Base-by-base conservation (phyloP, 2,797 vertebrate genomes). In the Scarus forsteni region DNA sequence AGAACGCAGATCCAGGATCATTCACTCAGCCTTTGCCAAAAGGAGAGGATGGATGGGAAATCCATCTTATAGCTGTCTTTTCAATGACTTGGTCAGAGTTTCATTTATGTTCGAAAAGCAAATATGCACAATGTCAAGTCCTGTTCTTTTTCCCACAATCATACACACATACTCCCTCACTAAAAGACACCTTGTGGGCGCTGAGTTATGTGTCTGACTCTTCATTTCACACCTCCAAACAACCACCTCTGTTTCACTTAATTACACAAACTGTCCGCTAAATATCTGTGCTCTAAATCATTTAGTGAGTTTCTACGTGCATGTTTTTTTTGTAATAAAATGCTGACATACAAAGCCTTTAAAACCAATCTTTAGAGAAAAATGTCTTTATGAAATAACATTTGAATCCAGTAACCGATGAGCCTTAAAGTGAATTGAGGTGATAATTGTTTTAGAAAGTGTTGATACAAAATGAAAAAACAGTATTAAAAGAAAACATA, bases 171-270 rank as follows among this genome's bases (percentile, higher is more conserved):
- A 10, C 46, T 15, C 10, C 5, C 51, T 46, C 35, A 66, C 48
- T 50, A 49, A 63, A 52, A 16, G 19, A 12, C 27, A 48, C 64
- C 15, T 43, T 54, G 56, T 39, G 10, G 63, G 34, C 63, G 45
- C 43, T 39, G 69, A 72, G 85, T 74, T 58, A 69, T 76, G 66
- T 46, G 70, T 85, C 73, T 80, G 70, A 15, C 27, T 73, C 66
- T 60, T 88, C 77, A 85, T 90, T 88, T 89, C 86, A 89, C 86
- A 89, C 85, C 73, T 84, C 81, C 83, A 83, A 85, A 81, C 81
- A 84, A 60, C 73, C 73, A 50, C 72, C 85, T 69, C 67, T 81
- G 83, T 0, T 63, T 71, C 56, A 63, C 70, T 80, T 86, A 75
- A 84, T 74, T 69, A 42, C 49, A 85, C 45, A 7, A 79, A 72